A percentile compares a stretch with the other conserved stretches of the same genome.
These are phyloP conservation scores for Sorex araneus DNA, from an alignment of 2,113 vertebrate genomes.

Conservation along the genomic window DNA sequence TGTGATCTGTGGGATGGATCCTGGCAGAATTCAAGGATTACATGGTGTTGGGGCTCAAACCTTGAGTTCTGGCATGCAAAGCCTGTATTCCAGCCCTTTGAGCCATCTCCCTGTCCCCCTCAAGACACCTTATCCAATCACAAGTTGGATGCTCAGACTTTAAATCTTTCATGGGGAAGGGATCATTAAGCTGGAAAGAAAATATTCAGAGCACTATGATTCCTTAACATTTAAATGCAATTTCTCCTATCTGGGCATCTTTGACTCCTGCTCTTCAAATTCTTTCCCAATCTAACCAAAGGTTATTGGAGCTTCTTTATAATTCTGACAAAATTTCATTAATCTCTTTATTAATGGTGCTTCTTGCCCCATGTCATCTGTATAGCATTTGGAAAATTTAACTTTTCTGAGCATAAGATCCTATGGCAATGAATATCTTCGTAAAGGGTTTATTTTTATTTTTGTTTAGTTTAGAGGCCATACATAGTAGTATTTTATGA, in stretches of 20 bases:
- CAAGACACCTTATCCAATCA: neutral
- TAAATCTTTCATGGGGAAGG: neutral
- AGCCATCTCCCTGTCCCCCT: neutral
- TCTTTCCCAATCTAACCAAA: slow-evolving; percentile 28
- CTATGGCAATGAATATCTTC: neutral
- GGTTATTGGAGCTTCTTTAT: neutral
- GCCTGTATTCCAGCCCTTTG: too few species aligned
- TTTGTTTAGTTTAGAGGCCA: too few species aligned
- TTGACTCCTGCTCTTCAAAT: neutral
- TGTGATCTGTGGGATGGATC: too few species aligned
- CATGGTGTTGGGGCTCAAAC: too few species aligned
- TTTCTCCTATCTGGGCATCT: slow-evolving; percentile 34
- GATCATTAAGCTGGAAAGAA: slow-evolving; percentile 19
- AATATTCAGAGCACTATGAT: slow-evolving; percentile 3
- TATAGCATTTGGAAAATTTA: slow-evolving; percentile 25
- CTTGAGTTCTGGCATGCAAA: too few species aligned
- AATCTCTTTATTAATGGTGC: slow-evolving; percentile 41
- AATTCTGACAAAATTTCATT: slow-evolving; percentile 34
- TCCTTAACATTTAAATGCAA: slow-evolving; percentile 2
- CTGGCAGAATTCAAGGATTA: too few species aligned
- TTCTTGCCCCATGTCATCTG: neutral
- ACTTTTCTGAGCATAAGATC: slow-evolving; percentile 42
- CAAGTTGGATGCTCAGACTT: neutral
- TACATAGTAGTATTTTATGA: too few species aligned
- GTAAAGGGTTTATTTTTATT: neutral